Evolutionary conservation across 2,888 invertebrate genomes (phyloP).

Genomic region (Phaedon cochleariae): DNA sequence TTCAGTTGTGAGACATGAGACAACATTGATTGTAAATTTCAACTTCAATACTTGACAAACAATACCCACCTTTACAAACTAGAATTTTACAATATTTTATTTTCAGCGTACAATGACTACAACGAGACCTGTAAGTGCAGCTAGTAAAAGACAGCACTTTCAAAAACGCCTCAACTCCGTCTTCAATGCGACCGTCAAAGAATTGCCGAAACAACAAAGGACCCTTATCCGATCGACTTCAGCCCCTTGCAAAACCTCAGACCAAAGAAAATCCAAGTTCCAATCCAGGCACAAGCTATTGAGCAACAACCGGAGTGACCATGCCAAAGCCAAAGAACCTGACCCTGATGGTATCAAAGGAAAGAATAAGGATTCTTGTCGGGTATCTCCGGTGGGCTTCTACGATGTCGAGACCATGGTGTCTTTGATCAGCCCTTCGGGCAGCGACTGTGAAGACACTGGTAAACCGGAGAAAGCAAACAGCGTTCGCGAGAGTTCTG

Average conservation of each 20-base stretch:
- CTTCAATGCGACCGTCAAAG: slow-evolving; percentile 50
- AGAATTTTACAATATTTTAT: too few species aligned
- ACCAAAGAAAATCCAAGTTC: slow-evolving; percentile 50
- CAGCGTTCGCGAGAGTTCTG: too few species aligned
- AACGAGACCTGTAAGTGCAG: slow-evolving; percentile 55
- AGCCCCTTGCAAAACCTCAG: slow-evolving; percentile 50
- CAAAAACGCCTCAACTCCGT: slow-evolving; percentile 59
- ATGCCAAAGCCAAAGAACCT: slow-evolving; percentile 17
- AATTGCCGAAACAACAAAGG: slow-evolving; percentile 44
- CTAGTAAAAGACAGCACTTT: slow-evolving; percentile 56
- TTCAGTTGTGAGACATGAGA: too few species aligned
- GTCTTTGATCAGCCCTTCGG: slow-evolving; percentile 72
- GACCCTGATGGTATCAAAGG: slow-evolving; percentile 33
- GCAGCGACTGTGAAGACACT: slow-evolving; percentile 69
- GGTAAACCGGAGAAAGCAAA: slow-evolving; percentile 43
- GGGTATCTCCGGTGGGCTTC: not conserved
- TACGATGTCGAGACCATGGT: slow-evolving; percentile 72
- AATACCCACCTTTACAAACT: too few species aligned
- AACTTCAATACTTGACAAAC: too few species aligned
- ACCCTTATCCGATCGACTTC: slow-evolving; percentile 56
- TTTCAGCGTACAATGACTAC: too few species aligned
- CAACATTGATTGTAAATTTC: too few species aligned
- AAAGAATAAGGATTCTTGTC: not conserved
- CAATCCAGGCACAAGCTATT: slow-evolving; percentile 53
- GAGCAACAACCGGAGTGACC: slow-evolving; percentile 14